phyloP scores from a whole-genome alignment of 2,113 vertebrate genomes.

The Chunga burmeisteri region DNA sequence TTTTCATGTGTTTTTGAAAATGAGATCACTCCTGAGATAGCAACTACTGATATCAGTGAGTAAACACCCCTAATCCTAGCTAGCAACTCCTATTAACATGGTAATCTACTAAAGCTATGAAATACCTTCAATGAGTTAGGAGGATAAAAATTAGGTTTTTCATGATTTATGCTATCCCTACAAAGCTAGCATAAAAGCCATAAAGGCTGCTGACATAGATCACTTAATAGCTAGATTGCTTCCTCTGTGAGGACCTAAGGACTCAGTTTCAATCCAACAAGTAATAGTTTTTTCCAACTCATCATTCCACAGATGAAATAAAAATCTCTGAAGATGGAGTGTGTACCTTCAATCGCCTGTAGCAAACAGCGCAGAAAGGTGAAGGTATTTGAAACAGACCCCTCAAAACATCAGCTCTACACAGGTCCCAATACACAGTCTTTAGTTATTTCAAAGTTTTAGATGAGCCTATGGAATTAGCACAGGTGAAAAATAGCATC shows the following conservation, averaged over 20 bases:
- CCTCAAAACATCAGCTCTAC: neutral
- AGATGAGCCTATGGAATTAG: conserved; percentile 10
- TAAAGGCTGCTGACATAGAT: neutral
- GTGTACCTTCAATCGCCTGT: neutral
- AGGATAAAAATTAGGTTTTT: neutral
- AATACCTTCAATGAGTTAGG: neutral
- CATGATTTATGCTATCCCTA: neutral
- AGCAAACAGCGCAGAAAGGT: neutral
- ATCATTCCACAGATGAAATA: neutral
- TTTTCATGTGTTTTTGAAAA: neutral
- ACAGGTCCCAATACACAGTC: neutral
- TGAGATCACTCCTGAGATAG: neutral
- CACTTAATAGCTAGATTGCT: neutral
- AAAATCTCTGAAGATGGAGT: neutral
- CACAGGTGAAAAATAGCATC: neutral
- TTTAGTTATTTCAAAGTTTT: neutral
- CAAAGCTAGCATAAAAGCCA: neutral
- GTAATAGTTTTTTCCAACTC: neutral
- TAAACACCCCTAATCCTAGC: neutral
- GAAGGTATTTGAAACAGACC: neutral
- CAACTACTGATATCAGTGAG: neutral
- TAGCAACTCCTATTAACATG: neutral
- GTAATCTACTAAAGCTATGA: neutral
- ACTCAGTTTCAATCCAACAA: neutral
- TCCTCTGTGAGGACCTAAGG: neutral